These are phyloP conservation scores for Colletes collaris DNA, from an alignment of 2,888 invertebrate species.

Conservation along the genomic window DNA sequence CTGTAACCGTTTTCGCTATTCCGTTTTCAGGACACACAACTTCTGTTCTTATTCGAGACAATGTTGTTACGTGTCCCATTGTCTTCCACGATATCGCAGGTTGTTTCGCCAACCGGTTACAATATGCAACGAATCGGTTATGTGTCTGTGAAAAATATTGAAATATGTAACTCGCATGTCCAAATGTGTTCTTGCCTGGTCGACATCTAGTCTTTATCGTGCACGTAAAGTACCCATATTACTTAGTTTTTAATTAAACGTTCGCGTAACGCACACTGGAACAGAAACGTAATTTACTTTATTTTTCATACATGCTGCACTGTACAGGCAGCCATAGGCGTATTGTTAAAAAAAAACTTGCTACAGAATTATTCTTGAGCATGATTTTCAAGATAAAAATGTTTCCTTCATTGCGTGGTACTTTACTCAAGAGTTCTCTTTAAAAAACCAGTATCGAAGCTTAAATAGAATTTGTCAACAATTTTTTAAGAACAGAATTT, in stretches of 20 bases:
- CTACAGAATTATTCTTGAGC: no score
- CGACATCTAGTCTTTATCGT: not conserved
- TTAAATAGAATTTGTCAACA: no score
- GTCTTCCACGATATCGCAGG: slow-evolving; percentile 12
- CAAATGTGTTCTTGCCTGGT: not conserved
- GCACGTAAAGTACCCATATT: not conserved
- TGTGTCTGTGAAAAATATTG: slow-evolving; percentile 3
- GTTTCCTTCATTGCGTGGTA: no score
- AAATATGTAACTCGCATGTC: not conserved
- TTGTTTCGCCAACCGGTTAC: not conserved
- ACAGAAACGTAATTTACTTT: not conserved
- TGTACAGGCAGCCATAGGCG: no score
- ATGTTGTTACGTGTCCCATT: slow-evolving; percentile 21
- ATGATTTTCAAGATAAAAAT: no score
- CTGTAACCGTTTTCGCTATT: slow-evolving; percentile 1
- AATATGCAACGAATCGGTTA: not conserved
- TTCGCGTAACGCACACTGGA: not conserved
- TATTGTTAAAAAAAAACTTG: no score
- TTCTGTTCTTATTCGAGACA: slow-evolving; percentile 6
- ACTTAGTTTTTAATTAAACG: not conserved
- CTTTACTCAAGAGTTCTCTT: no score
- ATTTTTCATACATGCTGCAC: no score
- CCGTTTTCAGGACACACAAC: slow-evolving; percentile 8
- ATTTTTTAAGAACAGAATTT: no score
- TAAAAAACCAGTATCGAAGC: no score